These are phyloP conservation scores for Oncorhynchus kisutch DNA, from an alignment of 2,113 vertebrate genomes.

Conservation along the genomic window DNA sequence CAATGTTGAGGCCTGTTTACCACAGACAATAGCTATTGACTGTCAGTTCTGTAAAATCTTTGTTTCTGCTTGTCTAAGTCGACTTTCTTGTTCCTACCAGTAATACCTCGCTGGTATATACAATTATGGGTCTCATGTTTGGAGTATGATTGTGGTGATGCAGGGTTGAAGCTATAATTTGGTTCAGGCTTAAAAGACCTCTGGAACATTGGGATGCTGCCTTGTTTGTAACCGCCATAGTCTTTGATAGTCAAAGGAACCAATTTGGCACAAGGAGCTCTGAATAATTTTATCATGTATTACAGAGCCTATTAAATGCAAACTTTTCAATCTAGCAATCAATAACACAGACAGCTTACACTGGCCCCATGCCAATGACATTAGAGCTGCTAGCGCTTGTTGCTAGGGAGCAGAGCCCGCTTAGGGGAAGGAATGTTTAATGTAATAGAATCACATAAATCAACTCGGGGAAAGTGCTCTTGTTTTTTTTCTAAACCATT, in stretches of 20 bases:
- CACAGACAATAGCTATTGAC: slow-evolving; percentile 37
- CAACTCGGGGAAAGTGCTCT: slow-evolving; percentile 76
- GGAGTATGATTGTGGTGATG: slow-evolving; percentile 24
- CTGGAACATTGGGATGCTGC: slow-evolving; percentile 28
- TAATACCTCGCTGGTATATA: slow-evolving; percentile 2
- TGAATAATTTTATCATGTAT: slow-evolving; percentile 83
- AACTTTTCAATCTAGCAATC: slow-evolving; percentile 90
- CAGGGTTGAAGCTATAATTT: slow-evolving; percentile 35
- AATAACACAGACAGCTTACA: slow-evolving; percentile 80
- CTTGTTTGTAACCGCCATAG: slow-evolving; percentile 45
- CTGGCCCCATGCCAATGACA: slow-evolving; percentile 78
- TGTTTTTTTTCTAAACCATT: slow-evolving; percentile 66
- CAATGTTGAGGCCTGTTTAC: slow-evolving; percentile 53
- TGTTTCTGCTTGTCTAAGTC: slow-evolving; percentile 28
- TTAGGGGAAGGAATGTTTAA: slow-evolving; percentile 88
- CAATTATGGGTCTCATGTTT: slow-evolving; percentile 38
- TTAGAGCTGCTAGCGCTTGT: slow-evolving; percentile 82
- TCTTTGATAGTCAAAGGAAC: slow-evolving; percentile 59
- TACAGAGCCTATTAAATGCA: slow-evolving; percentile 87
- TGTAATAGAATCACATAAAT: slow-evolving; percentile 91
- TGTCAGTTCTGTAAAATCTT: slow-evolving; percentile 27
- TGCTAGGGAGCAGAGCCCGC: slow-evolving; percentile 88
- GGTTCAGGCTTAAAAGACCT: slow-evolving; percentile 32
- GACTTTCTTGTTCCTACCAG: slow-evolving; percentile 8
- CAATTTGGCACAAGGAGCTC: slow-evolving; percentile 61